These are phyloP conservation scores for Emydura subglobosa DNA, from an alignment of 2,113 vertebrate species.

Conservation along the genomic window DNA sequence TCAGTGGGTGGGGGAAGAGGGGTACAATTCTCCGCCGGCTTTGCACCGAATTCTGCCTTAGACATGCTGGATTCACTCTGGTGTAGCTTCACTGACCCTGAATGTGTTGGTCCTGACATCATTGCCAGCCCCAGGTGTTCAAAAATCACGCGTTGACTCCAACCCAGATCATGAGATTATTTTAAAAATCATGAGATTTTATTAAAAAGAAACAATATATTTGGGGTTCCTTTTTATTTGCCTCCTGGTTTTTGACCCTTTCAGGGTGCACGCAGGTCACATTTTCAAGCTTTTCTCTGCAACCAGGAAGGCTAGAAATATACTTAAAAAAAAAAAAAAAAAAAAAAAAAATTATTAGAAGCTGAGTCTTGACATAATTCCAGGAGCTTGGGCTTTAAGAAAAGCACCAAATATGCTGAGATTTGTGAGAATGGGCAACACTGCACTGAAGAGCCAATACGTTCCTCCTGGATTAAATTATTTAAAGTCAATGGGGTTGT, in stretches of 20 bases:
- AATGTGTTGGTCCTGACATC: not conserved
- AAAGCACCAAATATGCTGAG: not conserved
- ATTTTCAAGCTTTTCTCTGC: not conserved
- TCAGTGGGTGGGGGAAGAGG: too few species aligned
- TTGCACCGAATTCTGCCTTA: too few species aligned
- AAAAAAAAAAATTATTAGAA: not conserved
- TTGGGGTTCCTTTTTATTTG: too few species aligned
- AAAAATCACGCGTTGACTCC: not conserved
- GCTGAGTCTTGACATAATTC: not conserved
- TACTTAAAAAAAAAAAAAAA: not conserved
- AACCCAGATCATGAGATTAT: not conserved
- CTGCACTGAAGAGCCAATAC: not conserved
- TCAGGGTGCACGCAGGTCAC: too few species aligned
- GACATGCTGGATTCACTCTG: not conserved
- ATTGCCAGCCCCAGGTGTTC: not conserved
- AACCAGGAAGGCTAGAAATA: not conserved
- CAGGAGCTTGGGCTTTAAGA: not conserved
- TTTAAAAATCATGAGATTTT: not conserved
- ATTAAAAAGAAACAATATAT: too few species aligned
- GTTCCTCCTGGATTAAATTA: rapidly evolving
- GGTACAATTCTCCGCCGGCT: too few species aligned
- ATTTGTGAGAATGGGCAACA: not conserved
- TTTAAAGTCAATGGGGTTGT: too few species aligned
- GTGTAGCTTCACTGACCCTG: not conserved
- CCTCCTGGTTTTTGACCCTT: too few species aligned